Evolutionary conservation across 2,888 invertebrate genomes (phyloP).

Genomic region (Bombyx huttoni): DNA sequence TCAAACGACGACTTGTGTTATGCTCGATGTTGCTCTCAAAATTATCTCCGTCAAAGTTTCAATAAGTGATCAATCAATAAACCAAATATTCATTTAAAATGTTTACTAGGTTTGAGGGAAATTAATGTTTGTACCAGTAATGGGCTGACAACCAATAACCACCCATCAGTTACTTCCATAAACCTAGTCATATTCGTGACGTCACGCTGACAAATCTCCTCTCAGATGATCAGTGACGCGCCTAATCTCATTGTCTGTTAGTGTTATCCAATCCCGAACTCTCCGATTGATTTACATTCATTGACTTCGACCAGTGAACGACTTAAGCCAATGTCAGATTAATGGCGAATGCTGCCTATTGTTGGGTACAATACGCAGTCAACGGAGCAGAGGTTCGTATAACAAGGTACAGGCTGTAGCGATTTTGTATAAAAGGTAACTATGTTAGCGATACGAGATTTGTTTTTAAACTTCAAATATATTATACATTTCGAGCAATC

Average conservation of each 20-base stretch:
- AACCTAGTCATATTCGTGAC: not conserved
- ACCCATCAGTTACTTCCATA: not conserved
- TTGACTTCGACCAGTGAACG: constrained; percentile 11
- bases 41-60: too few relatives aligned
- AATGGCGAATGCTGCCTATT: constrained; percentile 25
- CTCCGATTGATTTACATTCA: constrained; percentile 8
- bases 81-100: too few relatives aligned
- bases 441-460: too few relatives aligned
- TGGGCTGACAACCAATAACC: constrained; percentile 3
- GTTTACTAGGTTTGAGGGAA: constrained; percentile 8
- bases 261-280: not conserved
- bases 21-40: too few relatives aligned
- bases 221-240: not conserved
- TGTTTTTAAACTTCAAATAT: too few relatives aligned
- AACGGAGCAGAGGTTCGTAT: constrained; percentile 14
- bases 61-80: too few relatives aligned
- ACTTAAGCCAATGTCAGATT: constrained; percentile 27
- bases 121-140: constrained; percentile 14
- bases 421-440: not conserved
- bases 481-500: too few relatives aligned
- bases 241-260: not conserved
- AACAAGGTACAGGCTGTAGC: constrained; percentile 2
- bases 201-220: not conserved
- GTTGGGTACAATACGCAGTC: constrained; percentile 33
- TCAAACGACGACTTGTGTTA: too few relatives aligned